Evolutionary conservation across 2,888 invertebrate species (phyloP).

Genomic region (Notodromas monacha): DNA sequence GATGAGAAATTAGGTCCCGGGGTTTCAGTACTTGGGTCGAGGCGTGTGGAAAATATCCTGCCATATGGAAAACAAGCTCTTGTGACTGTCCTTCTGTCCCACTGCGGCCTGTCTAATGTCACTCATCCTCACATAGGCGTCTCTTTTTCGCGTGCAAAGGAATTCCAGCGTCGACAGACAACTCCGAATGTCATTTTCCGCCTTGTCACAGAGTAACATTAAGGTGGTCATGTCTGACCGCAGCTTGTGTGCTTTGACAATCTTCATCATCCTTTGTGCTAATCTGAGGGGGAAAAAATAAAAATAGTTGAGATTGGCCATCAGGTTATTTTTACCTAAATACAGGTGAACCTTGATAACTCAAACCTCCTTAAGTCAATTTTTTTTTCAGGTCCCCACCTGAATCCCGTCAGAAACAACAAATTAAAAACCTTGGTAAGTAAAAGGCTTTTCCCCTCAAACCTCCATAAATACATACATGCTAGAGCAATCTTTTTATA

Average conservation of each 20-base stretch:
- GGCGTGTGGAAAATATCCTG: constrained; percentile 17
- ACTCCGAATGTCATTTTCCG: constrained; percentile 58
- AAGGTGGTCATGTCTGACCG: constrained; percentile 32
- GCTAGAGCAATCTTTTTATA: no score
- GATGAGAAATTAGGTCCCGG: no score
- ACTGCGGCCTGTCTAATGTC: constrained; percentile 31
- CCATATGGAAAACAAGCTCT: constrained; percentile 20
- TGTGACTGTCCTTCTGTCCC: constrained; percentile 56
- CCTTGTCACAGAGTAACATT: constrained; percentile 42
- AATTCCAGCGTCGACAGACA: constrained; percentile 67
- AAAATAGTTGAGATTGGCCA: no score
- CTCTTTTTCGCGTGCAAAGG: constrained; percentile 6
- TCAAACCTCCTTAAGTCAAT: no score
- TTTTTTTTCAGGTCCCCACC: no score
- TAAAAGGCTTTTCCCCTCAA: no score
- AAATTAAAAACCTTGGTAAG: no score
- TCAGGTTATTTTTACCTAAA: no score
- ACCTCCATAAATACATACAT: no score
- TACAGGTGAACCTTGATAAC: no score
- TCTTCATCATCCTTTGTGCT: constrained; percentile 28
- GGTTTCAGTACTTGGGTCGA: constrained; percentile 8
- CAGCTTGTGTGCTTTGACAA: constrained; percentile 31
- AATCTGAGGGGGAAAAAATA: no score
- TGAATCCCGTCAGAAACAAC: no score
- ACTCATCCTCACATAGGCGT: constrained; percentile 14